Evolutionary conservation across 2,888 invertebrate species (phyloP), one percentile per base, ranked within the genome.

Genomic region (Miltochrista miniata): DNA sequence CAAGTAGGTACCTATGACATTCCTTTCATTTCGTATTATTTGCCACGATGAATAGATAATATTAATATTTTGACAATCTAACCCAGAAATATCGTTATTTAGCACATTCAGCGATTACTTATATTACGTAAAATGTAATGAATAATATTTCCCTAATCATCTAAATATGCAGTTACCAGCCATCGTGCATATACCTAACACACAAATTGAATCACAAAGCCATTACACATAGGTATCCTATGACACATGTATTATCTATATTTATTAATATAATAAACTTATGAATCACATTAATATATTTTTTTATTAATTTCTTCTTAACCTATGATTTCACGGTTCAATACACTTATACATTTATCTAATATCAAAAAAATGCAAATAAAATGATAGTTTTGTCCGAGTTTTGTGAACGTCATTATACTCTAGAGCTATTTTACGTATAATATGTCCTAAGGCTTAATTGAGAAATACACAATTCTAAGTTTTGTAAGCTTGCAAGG

Each of bases 281-380:
- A 80, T 82, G 85, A 85, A 85, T 85, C 85, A 85, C 85, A 85
- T 85, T 85, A 47, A 51, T 70, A 67, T 64, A 76, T 79, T 72
- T 75, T 72, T 67, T 62, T 68, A 51, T 34, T 24, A 24, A 15
- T 62, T 71, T 73, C 76, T 52, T 61, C 70, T 73, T 70, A 74
- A 56, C 56, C 63, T 70, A 68, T 64, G 56, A 64, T 65, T 61
- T 64, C 56, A 62, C 63, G 48, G 54, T 64, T 62, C 57, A 54
- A 68, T 68, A 79, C 76, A 74, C 62, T 51, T 65, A 77, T 64
- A 76, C 70, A 72, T 65, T 62, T 51, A 75, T 63, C 66, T 72
- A 71, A 54, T 56, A 29, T 39, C 51, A 41, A 56, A 35, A 56
- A 59, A 60, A 55, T 64, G 56, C 55, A 52, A 58, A 52, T n/a